Evolutionary conservation across 2,888 invertebrate genomes (phyloP), one percentile per base, ranked within the genome.

Genomic region (Gasteruption jaculator): DNA sequence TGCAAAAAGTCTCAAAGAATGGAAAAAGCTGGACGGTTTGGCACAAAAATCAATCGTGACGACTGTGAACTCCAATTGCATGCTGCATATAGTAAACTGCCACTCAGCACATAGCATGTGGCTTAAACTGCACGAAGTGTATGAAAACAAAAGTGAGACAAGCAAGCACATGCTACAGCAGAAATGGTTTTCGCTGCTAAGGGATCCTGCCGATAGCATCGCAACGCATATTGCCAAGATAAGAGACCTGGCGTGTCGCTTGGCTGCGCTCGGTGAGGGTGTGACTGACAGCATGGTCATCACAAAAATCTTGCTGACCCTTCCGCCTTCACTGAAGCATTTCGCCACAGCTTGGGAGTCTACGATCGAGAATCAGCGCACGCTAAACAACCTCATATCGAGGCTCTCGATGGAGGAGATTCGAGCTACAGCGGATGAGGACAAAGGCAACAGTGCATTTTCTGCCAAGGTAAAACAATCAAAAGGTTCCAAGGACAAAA

Each of bases 111-210:
- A 29, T 7, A 39, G 30, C 5, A 44, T 48, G 48, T 45, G 45
- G 43, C 19, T 20, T 12, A 27, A 38, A 11, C 21, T 48, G n/a
- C 38, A 41, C 25, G 24, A 37, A 4, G 24, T 46, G 1, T 47
- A 45, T 15, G 43, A 49, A 18, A 42, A 39, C 16, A 45, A 45
- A 26, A 45, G 45, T 10, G 47, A 47, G 11, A 41, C 41, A 14
- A 45, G 42, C 18, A 24, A 41, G 7, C 45, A 47, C 21, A 42
- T 27, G 8, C 20, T 36, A 11, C 45, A 43, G 30, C 34, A 45
- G 11, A 38, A 42, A 25, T 45, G 30, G 24, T 41, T 30, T 29
- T 15, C 25, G 12, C 4, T 36, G 2, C 26, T 6, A 7, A 41
- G 33, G 30, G 32, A 31, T 16, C 20, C 24, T 2, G 33, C 20